These are phyloP conservation scores for Mirza zaza DNA, from an alignment of 2,113 vertebrate genomes.

Conservation along the genomic window DNA sequence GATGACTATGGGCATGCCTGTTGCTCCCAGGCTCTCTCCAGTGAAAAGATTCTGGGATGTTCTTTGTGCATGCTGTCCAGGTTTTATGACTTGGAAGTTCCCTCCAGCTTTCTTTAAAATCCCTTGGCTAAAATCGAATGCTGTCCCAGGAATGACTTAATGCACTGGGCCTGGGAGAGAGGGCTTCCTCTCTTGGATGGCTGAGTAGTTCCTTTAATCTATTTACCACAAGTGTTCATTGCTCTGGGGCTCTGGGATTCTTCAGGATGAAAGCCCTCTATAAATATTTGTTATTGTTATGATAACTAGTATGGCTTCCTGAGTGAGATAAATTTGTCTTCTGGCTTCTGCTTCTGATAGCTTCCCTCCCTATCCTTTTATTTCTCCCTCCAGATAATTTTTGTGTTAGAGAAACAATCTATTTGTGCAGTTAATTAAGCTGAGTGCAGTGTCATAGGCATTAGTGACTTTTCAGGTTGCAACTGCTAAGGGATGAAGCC, in stretches of 20 bases:
- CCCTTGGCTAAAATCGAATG: conserved; percentile 43
- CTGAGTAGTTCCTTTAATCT: conserved; percentile 72
- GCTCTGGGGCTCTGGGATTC: conserved; percentile 32
- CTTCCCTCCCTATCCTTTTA: conserved; percentile 9
- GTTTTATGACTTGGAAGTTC: conserved; percentile 66
- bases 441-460: conserved; percentile 23
- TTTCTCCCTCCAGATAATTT: conserved; percentile 53
- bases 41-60: conserved; percentile 23
- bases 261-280: conserved; percentile 61
- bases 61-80: conserved; percentile 46
- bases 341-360: conserved; percentile 62
- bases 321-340: conserved; percentile 74
- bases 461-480: conserved; percentile 62
- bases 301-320: conserved; percentile 70
- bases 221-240: conserved; percentile 64
- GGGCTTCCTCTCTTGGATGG: conserved; percentile 59
- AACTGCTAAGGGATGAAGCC: conserved; percentile 49
- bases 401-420: conserved; percentile 61
- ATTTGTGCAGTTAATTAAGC: conserved; percentile 61
- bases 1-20: background rate
- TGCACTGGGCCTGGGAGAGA: conserved; percentile 45
- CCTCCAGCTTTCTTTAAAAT: conserved; percentile 53
- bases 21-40: conserved; percentile 11
- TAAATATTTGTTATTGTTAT: conserved; percentile 72
- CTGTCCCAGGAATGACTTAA: conserved; percentile 66